These are phyloP conservation scores for Chaitophorus viminalis DNA, from an alignment of 2,888 invertebrate species.

Conservation along the genomic window DNA sequence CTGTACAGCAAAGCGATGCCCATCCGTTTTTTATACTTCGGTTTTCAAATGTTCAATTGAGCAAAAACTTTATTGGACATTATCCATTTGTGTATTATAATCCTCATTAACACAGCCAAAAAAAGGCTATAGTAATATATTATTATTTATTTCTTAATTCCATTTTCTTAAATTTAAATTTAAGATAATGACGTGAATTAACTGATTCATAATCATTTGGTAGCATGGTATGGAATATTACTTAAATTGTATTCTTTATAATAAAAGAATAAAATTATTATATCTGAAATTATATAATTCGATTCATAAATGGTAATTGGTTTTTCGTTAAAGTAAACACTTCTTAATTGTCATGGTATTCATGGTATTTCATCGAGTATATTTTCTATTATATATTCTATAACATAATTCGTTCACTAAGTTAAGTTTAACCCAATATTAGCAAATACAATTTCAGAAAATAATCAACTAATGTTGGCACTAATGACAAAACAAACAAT, in stretches of 20 bases:
- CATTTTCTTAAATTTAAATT: no score
- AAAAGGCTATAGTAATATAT: neutral
- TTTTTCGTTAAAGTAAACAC: neutral
- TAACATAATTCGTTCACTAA: neutral
- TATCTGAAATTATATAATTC: no score
- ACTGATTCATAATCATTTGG: no score
- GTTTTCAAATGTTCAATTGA: neutral
- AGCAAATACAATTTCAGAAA: neutral
- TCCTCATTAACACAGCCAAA: slow-evolving; percentile 9
- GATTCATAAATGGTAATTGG: neutral
- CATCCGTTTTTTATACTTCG: neutral
- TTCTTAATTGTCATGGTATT: neutral
- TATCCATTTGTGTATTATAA: slow-evolving; percentile 6
- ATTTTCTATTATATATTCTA: no score
- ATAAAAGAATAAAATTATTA: no score
- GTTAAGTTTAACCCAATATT: neutral
- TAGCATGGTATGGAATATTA: no score
- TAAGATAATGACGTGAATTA: no score
- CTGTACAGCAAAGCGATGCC: no score
- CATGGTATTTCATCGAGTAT: neutral
- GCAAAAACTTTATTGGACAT: slow-evolving; percentile 24
- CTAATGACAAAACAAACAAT: neutral
- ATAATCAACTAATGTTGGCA: neutral
- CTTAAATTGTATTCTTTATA: no score
- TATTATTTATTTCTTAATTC: neutral